Evolutionary conservation across 2,797 vertebrate species (phyloP).

Genomic region (Sebastes kiyomatsui): DNA sequence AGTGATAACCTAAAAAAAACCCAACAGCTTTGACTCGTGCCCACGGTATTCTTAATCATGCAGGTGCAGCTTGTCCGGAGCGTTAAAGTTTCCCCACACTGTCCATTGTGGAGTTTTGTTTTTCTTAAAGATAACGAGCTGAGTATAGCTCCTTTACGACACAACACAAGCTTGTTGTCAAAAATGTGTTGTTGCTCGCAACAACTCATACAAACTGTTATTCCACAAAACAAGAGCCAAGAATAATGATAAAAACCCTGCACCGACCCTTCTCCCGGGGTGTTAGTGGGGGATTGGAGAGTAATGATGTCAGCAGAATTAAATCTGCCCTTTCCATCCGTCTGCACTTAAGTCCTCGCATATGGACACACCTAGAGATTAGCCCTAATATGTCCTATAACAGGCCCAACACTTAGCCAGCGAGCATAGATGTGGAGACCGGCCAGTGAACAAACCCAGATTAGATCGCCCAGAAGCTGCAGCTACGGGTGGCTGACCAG

Average conservation of each 20-base stretch:
- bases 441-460: slow-evolving; percentile 58
- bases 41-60: slow-evolving; percentile 55
- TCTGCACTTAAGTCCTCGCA: slow-evolving; percentile 63
- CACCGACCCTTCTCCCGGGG: not conserved
- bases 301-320: slow-evolving; percentile 67
- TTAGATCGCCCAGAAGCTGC: slow-evolving; percentile 54
- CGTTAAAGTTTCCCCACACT: not conserved
- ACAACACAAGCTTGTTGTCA: slow-evolving; percentile 14
- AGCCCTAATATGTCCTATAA: slow-evolving; percentile 63
- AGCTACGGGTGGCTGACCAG: slow-evolving; percentile 40
- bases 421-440: slow-evolving; percentile 42
- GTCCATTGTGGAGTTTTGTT: slow-evolving; percentile 25
- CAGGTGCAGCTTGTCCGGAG: slow-evolving; percentile 60
- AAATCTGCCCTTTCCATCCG: slow-evolving; percentile 61
- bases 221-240: not conserved
- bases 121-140: slow-evolving; percentile 30
- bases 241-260: not conserved
- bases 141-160: slow-evolving; percentile 6
- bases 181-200: not conserved
- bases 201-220: not conserved
- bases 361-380: slow-evolving; percentile 73
- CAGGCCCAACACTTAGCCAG: slow-evolving; percentile 38
- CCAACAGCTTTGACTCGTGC: slow-evolving; percentile 34
- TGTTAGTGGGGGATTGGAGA: slow-evolving; percentile 57
- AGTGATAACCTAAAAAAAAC: slow-evolving; percentile 54